Evolutionary conservation across 2,797 vertebrate species (phyloP).

Genomic region (Acrossocheilus fasciatus): DNA sequence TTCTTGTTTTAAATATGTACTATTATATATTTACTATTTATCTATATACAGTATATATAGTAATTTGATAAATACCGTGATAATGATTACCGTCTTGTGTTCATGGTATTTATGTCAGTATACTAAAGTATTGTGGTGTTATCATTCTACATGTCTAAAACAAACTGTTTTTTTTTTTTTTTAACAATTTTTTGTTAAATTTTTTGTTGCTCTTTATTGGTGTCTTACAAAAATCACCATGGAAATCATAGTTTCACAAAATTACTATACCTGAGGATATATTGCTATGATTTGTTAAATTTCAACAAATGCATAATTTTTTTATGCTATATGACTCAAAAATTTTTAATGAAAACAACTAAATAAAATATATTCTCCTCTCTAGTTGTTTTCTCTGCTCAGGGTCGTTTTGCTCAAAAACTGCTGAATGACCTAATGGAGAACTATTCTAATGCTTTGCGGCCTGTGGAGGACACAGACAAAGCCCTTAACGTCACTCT

Average conservation of each 20-base stretch:
- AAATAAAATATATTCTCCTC: not conserved
- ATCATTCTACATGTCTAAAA: not conserved
- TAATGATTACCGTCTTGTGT: not conserved
- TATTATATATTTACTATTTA: not conserved
- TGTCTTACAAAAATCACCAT: not conserved
- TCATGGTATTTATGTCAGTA: not conserved
- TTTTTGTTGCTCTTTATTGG: not conserved
- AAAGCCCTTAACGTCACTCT: conserved; percentile 92
- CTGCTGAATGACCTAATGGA: conserved; percentile 92
- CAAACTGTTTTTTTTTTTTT: not conserved
- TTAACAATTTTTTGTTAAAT: not conserved
- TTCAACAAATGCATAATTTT: not conserved
- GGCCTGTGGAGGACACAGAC: conserved; percentile 96
- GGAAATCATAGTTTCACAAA: not conserved
- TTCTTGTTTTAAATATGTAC: not conserved
- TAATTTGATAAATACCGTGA: not conserved
- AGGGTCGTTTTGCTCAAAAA: conserved; percentile 92
- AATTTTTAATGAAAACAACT: not conserved
- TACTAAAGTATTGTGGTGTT: not conserved
- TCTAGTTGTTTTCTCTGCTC: conserved; percentile 84
- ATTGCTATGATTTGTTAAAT: not conserved
- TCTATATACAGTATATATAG: not conserved
- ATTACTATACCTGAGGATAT: not conserved
- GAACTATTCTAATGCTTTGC: conserved; percentile 90
- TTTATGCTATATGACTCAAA: not conserved